These are phyloP conservation scores for Rissa tridactyla DNA, from an alignment of 2,113 vertebrate genomes.

Conservation along the genomic window DNA sequence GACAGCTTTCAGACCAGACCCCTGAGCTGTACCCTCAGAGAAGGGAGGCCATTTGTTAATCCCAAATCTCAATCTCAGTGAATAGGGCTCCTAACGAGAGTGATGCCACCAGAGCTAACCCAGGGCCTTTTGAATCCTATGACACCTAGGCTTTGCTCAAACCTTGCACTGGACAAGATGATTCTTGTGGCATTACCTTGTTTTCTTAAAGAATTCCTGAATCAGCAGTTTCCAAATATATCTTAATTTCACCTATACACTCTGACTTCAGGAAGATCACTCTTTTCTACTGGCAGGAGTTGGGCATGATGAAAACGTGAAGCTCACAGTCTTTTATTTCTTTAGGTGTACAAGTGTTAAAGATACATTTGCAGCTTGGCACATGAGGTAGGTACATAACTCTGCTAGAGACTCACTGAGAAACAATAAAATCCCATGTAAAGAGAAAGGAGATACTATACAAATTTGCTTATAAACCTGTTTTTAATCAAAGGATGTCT, in stretches of 20 bases:
- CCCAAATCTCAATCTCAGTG: rapidly evolving
- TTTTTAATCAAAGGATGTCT: neutral
- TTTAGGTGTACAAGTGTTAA: neutral
- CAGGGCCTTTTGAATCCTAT: neutral
- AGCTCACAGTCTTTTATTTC: neutral
- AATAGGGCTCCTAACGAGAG: neutral
- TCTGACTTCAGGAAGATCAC: neutral
- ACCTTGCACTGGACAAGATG: neutral
- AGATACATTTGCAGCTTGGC: neutral
- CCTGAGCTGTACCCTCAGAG: neutral
- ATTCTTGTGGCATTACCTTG: neutral
- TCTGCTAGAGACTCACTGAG: neutral
- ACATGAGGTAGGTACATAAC: rapidly evolving
- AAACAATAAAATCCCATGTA: neutral
- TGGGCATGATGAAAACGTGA: neutral
- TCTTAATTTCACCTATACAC: neutral
- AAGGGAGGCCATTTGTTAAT: neutral
- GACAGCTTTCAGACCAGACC: neutral
- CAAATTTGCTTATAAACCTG: neutral
- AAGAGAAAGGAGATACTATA: neutral
- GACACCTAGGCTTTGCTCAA: neutral
- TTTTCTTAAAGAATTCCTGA: neutral
- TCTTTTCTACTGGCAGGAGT: neutral
- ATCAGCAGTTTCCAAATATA: neutral
- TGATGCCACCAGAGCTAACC: neutral